Base-by-base conservation (phyloP, 2,888 invertebrate species). In the Drosophila anomalipes region DNA sequence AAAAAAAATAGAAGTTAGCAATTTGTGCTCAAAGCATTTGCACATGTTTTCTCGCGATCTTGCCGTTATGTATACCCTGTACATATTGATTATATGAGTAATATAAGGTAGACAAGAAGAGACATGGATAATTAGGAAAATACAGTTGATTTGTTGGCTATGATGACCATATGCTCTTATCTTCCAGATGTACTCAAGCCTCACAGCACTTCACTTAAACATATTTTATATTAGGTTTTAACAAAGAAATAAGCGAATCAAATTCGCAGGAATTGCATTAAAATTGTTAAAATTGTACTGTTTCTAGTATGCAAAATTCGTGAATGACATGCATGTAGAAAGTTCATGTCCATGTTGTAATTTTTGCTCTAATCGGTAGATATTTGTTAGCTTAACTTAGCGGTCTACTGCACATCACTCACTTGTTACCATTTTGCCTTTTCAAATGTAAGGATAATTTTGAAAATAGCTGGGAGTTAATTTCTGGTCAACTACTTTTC, bases 11-110 rank as follows among this genome's bases (percentile, higher is more conserved):
- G 7, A 56, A 75, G 74, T 63, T n/a, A 12, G 16, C 65, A 77
- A 82, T 88, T 85, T 79, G 62, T 58, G 66, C 81, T 69, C 78
- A 73, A 82, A 88, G 73, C 78, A 64, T 73, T 85, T 86, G 61
- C 74, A 74, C 78, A 85, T 85, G 83, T 80, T 90, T 86, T 88
- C 74, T 61, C 74, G 70, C 33, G 54, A 64, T 59, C 3, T 41
- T 57, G 51, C 10, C 12, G 6, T 19, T 52, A 52, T 44, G 33
- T 32, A 51, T 63, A 58, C 51, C 33, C 58, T 41, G n/a, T 26
- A 51, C 14, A n/a, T 26, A 51, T 12, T 0, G n/a, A 41, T 28
- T 6, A 4, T 26, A 26, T 26, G 26, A 4, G 26, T 47, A 4
- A 16, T 47, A 26, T 26, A 26, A 4, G 47, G 2, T 26, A 4